Percentiles rank a stretch among this genome's conserved stretches.
Evolutionary conservation across 2,888 invertebrate genomes (phyloP).

Genomic region (Xiphydria camelus): DNA sequence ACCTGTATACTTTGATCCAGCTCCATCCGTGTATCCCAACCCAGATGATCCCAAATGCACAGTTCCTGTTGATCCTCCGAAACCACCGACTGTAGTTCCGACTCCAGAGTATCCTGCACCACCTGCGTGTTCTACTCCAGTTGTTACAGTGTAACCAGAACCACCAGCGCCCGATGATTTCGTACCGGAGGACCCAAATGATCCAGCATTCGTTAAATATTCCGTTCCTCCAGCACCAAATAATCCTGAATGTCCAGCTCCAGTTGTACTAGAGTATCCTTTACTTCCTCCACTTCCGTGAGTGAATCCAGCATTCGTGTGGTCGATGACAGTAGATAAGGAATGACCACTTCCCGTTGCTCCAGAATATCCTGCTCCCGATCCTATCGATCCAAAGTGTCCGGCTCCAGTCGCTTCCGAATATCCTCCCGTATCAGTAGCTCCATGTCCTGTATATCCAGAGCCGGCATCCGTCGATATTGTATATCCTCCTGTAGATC

Average conservation of each 20-base stretch:
- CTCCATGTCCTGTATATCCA: constrained; percentile 1
- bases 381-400: constrained; percentile 5
- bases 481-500: neutral
- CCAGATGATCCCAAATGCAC: constrained; percentile 49
- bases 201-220: constrained; percentile 11
- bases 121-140: constrained; percentile 5
- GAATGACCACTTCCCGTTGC: constrained; percentile 2
- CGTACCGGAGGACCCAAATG: constrained; percentile 10
- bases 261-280: neutral
- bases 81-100: constrained; percentile 13
- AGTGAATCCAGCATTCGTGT: neutral
- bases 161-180: constrained; percentile 10
- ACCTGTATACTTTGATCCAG: constrained; percentile 3
- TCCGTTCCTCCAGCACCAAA: neutral
- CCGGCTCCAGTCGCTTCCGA: constrained; percentile 8
- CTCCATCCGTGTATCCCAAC: neutral
- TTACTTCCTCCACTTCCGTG: neutral
- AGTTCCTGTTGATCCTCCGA: constrained; percentile 9
- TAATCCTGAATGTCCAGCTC: constrained; percentile 1
- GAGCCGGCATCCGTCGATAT: neutral
- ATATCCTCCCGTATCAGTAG: neutral
- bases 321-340: too few relatives aligned
- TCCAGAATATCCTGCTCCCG: constrained; percentile 10
- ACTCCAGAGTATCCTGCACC: constrained; percentile 4
- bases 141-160: constrained; percentile 14